Conservation (phyloP, 2,888 invertebrate species). For the Myopa testacea region DNA sequence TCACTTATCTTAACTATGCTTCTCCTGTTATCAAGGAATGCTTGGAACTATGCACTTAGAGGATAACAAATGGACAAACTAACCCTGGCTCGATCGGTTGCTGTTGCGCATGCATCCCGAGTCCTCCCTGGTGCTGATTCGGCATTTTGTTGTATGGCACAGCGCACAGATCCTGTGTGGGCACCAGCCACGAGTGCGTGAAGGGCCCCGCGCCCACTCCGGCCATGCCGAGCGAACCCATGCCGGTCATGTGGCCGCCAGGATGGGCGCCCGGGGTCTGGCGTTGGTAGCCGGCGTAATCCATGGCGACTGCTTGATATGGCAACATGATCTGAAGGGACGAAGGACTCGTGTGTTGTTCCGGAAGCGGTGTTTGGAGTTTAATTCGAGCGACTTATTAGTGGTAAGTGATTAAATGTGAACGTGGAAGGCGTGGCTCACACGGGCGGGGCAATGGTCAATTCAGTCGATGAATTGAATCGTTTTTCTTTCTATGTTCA, state of each 20-base stretch:
- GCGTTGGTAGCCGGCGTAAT: conserved; percentile 79
- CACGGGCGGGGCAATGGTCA: neutral
- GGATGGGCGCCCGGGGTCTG: conserved; percentile 69
- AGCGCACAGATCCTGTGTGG: conserved; percentile 90
- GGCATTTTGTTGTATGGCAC: conserved; percentile 83
- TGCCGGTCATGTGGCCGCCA: conserved; percentile 64
- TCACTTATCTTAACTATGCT: no score
- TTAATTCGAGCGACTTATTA: neutral
- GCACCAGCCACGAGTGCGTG: conserved; percentile 96
- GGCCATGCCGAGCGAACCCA: conserved; percentile 72
- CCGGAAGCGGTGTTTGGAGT: neutral
- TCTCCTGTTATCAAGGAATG: no score
- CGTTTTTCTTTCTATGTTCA: neutral
- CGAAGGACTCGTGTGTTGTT: neutral
- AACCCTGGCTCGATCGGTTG: conserved; percentile 83
- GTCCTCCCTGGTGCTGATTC: conserved; percentile 64
- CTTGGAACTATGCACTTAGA: no score
- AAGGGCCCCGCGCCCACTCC: conserved; percentile 73
- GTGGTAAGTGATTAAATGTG: no score
- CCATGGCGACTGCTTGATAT: conserved; percentile 90
- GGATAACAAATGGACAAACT: conserved; percentile 45
- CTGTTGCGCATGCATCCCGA: conserved; percentile 63
- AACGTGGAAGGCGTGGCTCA: neutral
- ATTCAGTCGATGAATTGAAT: neutral
- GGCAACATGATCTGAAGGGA: conserved; percentile 77